phyloP scores from a whole-genome alignment of 2,797 vertebrate species.

The Podarcis lilfordi region DNA sequence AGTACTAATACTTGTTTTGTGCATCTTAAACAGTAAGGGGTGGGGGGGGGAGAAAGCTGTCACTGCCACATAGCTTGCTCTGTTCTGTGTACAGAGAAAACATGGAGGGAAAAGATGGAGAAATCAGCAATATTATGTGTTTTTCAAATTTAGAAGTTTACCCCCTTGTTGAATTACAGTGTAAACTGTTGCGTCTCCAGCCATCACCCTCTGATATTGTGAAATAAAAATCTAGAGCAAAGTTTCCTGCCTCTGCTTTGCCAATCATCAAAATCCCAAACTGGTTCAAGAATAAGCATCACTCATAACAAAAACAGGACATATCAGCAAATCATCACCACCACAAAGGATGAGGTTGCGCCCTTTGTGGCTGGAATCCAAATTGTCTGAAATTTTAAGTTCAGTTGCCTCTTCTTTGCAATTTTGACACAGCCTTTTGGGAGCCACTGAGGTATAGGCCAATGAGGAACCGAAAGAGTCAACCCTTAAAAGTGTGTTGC shows the following conservation, averaged over 20 bases:
- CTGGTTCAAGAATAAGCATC: neutral
- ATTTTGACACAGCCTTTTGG: neutral
- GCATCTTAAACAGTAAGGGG: neutral
- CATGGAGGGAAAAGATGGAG: neutral
- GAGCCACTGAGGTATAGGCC: neutral
- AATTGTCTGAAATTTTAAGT: neutral
- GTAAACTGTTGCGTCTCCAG: neutral
- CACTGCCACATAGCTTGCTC: neutral
- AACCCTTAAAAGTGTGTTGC: neutral
- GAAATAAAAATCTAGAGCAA: neutral
- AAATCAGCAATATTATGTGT: neutral
- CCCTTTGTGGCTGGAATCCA: neutral
- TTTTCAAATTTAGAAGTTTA: neutral
- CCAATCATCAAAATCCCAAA: neutral
- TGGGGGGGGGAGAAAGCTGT: neutral
- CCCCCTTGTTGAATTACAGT: neutral
- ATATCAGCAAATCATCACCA: too few relatives aligned
- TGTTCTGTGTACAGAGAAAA: neutral
- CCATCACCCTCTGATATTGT: too few relatives aligned
- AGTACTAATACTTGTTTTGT: neutral
- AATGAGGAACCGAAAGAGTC: neutral
- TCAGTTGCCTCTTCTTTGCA: neutral
- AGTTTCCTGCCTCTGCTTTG: neutral
- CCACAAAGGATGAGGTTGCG: neutral
- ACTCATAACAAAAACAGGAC: neutral